Conservation (phyloP, 2,888 invertebrate genomes). For the Andrena bicolor region DNA sequence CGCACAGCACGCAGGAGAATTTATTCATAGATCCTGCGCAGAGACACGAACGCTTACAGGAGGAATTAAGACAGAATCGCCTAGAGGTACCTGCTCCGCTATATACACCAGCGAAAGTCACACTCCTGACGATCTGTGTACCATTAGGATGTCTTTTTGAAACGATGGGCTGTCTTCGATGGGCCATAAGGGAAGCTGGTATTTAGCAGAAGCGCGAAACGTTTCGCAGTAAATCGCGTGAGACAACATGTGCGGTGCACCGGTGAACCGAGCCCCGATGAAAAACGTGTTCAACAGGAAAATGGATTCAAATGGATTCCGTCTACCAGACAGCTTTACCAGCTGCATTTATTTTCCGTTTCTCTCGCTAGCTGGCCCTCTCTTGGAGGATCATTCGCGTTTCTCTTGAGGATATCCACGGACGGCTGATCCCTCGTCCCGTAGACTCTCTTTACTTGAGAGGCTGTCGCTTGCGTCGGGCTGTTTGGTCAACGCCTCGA, state of each 20-base stretch:
- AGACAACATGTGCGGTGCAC: conserved; percentile 1
- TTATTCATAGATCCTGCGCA: too few species aligned
- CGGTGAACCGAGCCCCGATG: conserved; percentile 15
- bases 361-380: conserved; percentile 24
- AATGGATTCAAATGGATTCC: conserved; percentile 38
- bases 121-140: too few species aligned
- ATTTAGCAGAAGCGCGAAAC: too few species aligned
- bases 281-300: conserved; percentile 39
- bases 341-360: conserved; percentile 8
- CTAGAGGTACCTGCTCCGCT: too few species aligned
- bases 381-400: conserved; percentile 33
- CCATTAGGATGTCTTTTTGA: too few species aligned
- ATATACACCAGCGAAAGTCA: too few species aligned
- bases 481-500: conserved; percentile 22
- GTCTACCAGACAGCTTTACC: conserved; percentile 9
- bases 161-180: too few species aligned
- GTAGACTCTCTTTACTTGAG: conserved; percentile 30
- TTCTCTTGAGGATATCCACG: conserved; percentile 49
- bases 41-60: too few species aligned
- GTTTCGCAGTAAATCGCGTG: neutral
- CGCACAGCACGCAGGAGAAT: too few species aligned
- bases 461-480: conserved; percentile 35
- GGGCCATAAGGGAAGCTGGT: too few species aligned
- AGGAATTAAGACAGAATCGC: too few species aligned
- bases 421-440: conserved; percentile 57